These are phyloP conservation scores for Tethya wilhelma DNA, from an alignment of 37 sponge, comb jelly and placozoan genomes.

Conservation along the genomic window DNA sequence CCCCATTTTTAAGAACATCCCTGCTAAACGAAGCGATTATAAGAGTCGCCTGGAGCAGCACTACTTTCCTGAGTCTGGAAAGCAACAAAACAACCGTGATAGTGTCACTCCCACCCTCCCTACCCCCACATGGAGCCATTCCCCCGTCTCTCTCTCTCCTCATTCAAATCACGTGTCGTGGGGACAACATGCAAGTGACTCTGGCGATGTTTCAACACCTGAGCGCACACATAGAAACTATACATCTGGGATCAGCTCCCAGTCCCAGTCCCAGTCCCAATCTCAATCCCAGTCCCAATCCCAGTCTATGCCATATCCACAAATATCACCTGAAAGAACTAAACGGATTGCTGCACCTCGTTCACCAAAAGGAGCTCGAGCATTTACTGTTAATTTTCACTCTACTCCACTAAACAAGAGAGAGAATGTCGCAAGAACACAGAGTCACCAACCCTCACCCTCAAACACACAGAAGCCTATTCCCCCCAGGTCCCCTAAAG, in stretches of 20 bases:
- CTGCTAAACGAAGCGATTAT: not conserved
- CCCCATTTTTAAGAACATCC: conserved; percentile 3
- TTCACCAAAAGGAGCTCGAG: conserved; percentile 28
- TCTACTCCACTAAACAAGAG: not conserved
- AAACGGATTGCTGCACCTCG: not conserved
- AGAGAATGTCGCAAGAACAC: not conserved
- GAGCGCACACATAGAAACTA: not conserved
- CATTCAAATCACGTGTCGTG: not conserved
- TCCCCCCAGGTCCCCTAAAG: not conserved
- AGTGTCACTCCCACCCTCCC: conserved; percentile 37
- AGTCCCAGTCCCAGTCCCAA: not conserved
- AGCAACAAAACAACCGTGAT: not conserved
- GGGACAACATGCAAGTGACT: not conserved
- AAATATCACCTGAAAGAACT: conserved; percentile 4
- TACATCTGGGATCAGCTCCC: not conserved
- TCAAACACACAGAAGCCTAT: not conserved
- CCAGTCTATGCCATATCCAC: too few species aligned
- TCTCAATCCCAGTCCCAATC: too few species aligned
- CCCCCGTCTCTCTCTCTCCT: not conserved
- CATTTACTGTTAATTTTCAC: conserved; percentile 2
- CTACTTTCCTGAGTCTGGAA: conserved; percentile 12
- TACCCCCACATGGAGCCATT: conserved; percentile 13
- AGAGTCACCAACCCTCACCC: not conserved
- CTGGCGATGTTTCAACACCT: not conserved
- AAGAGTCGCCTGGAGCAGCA: not conserved